These are phyloP conservation scores for Rafetus swinhoei DNA, from an alignment of 2,113 vertebrate genomes.

Conservation along the genomic window DNA sequence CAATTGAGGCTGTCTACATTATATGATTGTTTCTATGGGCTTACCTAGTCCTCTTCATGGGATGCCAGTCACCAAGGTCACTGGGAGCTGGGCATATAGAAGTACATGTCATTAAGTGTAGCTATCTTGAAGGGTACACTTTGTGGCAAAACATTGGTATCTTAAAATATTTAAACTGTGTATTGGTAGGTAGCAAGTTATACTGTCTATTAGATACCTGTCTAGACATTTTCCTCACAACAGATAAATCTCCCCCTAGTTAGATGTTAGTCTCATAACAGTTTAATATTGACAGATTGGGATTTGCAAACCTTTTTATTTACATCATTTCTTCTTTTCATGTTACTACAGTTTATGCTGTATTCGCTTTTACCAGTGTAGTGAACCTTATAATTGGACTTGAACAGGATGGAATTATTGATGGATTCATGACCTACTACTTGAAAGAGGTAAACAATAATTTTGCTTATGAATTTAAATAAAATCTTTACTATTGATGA, in stretches of 20 bases:
- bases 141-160: neutral
- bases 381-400: slow-evolving; percentile 93
- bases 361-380: slow-evolving; percentile 91
- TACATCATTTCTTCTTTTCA: neutral
- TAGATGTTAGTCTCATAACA: neutral
- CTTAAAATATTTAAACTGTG: neutral
- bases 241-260: neutral
- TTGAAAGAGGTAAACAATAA: slow-evolving; percentile 85
- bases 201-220: neutral
- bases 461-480: slow-evolving; percentile 4
- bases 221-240: neutral
- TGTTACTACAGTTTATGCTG: slow-evolving; percentile 85
- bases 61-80: neutral
- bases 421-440: slow-evolving; percentile 94
- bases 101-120: neutral
- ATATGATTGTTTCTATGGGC: neutral
- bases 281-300: neutral
- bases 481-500: slow-evolving; percentile 12
- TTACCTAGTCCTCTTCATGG: neutral
- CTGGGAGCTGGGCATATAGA: neutral
- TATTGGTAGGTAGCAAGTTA: neutral
- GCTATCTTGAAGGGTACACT: neutral
- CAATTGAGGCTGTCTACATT: neutral
- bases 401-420: slow-evolving; percentile 95
- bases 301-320: neutral